Evolutionary conservation across 2,113 vertebrate genomes (phyloP).

Genomic region (Proteles cristata): DNA sequence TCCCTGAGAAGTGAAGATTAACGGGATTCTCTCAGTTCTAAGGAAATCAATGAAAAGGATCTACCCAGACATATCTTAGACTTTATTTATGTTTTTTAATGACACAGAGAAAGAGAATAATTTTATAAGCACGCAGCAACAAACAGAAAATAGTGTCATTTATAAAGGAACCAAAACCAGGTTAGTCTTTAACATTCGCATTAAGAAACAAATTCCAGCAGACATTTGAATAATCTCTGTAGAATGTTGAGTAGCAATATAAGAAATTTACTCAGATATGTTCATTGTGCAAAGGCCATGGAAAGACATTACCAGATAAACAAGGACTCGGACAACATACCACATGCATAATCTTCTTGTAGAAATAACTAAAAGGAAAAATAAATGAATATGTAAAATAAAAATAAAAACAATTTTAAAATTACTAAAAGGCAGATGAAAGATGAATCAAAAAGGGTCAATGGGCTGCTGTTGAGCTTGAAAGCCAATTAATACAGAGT

Average conservation of each 20-base stretch:
- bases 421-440: not conserved
- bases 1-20: not conserved
- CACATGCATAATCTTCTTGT: not conserved
- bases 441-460: not conserved
- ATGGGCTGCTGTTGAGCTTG: not conserved
- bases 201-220: slow-evolving; percentile 8
- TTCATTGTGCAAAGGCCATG: not conserved
- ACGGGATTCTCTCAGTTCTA: not conserved
- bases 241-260: not conserved
- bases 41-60: slow-evolving; percentile 4
- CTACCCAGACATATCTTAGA: not conserved
- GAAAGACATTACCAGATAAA: not conserved
- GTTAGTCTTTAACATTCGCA: not conserved
- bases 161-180: not conserved
- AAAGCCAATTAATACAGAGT: not conserved
- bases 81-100: not conserved
- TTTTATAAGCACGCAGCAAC: not conserved
- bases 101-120: not conserved
- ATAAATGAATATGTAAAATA: too few relatives aligned
- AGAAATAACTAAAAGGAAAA: not conserved
- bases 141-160: not conserved
- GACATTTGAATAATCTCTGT: not conserved
- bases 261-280: not conserved
- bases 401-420: not conserved
- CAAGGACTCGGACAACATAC: not conserved